Evolutionary conservation across 2,797 vertebrate genomes (phyloP), one percentile per base, ranked within the genome.

Genomic region (Paedocypris micromegethes): DNA sequence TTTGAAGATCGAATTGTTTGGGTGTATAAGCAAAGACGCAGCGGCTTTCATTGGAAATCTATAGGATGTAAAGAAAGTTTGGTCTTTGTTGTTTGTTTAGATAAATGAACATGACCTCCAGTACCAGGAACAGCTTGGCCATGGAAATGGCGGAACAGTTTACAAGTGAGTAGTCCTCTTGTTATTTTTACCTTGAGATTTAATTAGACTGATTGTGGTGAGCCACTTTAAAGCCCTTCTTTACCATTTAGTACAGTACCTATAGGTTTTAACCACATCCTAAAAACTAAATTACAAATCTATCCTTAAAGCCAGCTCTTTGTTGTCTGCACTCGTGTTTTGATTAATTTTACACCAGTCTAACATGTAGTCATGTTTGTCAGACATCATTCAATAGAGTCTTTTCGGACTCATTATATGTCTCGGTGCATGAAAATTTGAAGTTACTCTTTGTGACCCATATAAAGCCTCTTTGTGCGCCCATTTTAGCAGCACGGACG

Each of bases 71-170:
- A 9, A 58, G n/a, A 58, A 54, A 60, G 57, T 54, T 59, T 68
- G 61, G 9, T 75, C 43, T 70, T 86, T 64, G 68, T 87, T 63
- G 60, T 75, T 44, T 68, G 60, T 64, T 68, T 86, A 98, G 96
- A 98, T 98, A 89, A 98, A 95, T 89, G 96, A 96, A 84, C 94
- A 97, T 84, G 96, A 98, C 88, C 96, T 98, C 82, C 88, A 92
- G 80, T 95, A 94, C 85, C 94, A 94, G 83, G 96, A 98, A 84
- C 94, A 96, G 82, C 96, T 98, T 53, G 95, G 96, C 74, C 96
- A 98, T 72, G 96, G 96, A 86, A 98, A 97, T 62, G 96, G 96
- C 76, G 96, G 96, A 78, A 95, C 94, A 0, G 96, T 98, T 82
- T 98, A 97, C 89, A 98, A 97, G 96, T 98, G 88, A 94, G 94